phyloP scores from a whole-genome alignment of 2,888 invertebrate genomes.

The Theodoxus fluviatilis region DNA sequence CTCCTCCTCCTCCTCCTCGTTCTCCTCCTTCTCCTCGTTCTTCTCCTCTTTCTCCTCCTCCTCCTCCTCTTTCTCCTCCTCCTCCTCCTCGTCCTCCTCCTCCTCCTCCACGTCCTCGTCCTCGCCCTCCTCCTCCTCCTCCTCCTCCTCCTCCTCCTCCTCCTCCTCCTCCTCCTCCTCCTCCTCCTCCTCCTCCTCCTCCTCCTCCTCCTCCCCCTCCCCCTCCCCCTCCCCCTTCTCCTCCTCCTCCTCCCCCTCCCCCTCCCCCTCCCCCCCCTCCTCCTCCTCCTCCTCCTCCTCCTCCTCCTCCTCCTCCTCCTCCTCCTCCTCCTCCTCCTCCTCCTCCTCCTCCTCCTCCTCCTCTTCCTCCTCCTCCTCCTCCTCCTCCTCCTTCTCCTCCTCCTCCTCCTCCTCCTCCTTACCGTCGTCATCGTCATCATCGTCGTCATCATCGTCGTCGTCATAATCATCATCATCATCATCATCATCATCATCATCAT shows the following conservation, averaged over 20 bases:
- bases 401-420: not conserved
- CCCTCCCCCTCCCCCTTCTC: not conserved
- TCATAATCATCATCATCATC: too few species aligned
- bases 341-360: not conserved
- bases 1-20: too few species aligned
- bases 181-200: not conserved
- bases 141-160: not conserved
- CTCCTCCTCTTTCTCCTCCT: not conserved
- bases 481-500: too few species aligned
- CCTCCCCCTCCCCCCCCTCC: not conserved
- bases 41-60: not conserved
- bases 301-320: not conserved
- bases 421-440: too few species aligned
- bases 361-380: not conserved
- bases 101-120: not conserved
- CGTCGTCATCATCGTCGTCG: too few species aligned
- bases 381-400: not conserved
- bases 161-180: not conserved
- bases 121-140: not conserved
- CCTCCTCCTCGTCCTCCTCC: not conserved
- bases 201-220: not conserved
- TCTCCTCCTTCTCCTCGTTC: too few species aligned
- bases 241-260: not conserved
- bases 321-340: not conserved
- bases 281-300: not conserved